Base-by-base conservation (phyloP, 2,888 invertebrate species). In the Hypomecis atomaria region DNA sequence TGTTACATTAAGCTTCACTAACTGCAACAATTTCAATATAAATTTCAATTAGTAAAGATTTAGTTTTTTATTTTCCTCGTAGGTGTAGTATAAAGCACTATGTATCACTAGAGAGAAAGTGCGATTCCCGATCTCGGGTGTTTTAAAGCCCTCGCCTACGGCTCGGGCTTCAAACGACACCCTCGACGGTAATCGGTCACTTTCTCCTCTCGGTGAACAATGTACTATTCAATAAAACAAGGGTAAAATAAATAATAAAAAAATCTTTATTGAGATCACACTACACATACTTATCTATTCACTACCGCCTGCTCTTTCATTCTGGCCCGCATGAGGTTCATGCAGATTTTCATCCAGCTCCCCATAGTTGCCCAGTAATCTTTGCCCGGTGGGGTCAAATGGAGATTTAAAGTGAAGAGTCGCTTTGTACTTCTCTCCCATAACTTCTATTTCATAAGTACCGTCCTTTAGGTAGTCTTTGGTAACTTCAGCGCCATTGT, bases 341-440 rank as follows among this genome's bases (percentile, higher is more conserved):
- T 90, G 81, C 0, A 82, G 82, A 65, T 90, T 90, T 76, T 90
- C 92, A 69, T 90, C 90, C 77, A 87, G 75, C 4, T 87, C 86
- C 45, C 94, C 94, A 75, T 96, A 96, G 74, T 94, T 94, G 23
- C 97, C 98, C 52, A 95, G 89, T 55, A 97, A 87, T 71, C 98
- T 94, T 79, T 95, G 95, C 59, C 96, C 95, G 56, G 94, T 93
- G 0, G 97, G 96, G 89, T 98, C 98, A 79, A 98, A 98, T 0
- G 97, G 97, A 71, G 96, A 96, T 77, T 93, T 95, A 34, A 95
- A 79, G 80, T 96, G 95, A 57, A 96, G 87, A 5, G 92, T 93
- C 0, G 97, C 97, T 57, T 95, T 94, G 81, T 96, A 94, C 72
- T 93, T 94, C 71, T 94, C 94, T 6, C 97, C 97, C 94, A 97